phyloP scores from a whole-genome alignment of 2,797 vertebrate genomes.

The Sebastes taczanowskii region DNA sequence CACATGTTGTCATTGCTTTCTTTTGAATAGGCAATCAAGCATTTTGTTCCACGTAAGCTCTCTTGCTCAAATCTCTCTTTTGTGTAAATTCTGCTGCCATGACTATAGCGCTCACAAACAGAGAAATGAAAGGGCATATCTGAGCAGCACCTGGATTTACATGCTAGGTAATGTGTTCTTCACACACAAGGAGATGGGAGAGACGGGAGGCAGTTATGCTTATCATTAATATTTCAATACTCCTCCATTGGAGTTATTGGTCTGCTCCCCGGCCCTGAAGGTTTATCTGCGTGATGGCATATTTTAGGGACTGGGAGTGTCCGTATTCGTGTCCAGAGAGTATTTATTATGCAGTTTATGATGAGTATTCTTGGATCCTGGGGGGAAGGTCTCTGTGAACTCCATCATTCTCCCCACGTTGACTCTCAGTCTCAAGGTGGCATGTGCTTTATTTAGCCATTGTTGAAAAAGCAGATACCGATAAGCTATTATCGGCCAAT shows the following conservation, averaged over 20 bases:
- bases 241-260: conserved; percentile 28
- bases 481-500: not conserved
- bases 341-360: conserved; percentile 42
- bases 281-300: conserved; percentile 54
- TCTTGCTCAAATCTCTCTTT: not conserved
- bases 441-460: conserved; percentile 10
- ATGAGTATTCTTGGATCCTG: conserved; percentile 26
- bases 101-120: not conserved
- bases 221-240: conserved; percentile 62
- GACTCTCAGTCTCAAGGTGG: not conserved
- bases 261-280: conserved; percentile 9
- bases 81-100: conserved; percentile 12
- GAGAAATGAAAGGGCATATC: conserved; percentile 47
- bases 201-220: conserved; percentile 37
- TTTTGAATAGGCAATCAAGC: conserved; percentile 27
- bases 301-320: conserved; percentile 36
- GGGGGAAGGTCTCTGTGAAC: no score
- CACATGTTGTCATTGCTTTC: conserved; percentile 18
- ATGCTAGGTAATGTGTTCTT: conserved; percentile 52
- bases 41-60: conserved; percentile 28
- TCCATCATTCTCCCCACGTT: no score
- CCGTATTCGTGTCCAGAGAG: conserved; percentile 23
- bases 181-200: conserved; percentile 32
- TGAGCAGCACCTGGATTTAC: conserved; percentile 57
- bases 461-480: not conserved